Base-by-base conservation (phyloP, 2,113 vertebrate species). In the Neomonachus schauinslandi region DNA sequence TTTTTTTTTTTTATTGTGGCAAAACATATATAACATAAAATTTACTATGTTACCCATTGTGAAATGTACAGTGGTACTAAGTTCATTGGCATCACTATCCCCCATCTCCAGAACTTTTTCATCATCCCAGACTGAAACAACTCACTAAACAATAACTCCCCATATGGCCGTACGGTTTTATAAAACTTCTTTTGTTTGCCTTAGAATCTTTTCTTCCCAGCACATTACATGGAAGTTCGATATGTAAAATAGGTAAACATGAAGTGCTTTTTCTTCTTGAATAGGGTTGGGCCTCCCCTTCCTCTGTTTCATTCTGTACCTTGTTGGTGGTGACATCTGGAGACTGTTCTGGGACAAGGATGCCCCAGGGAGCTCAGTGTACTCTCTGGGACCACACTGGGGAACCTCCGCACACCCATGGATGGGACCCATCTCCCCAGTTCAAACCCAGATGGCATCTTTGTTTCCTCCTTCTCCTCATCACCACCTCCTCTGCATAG, bases 191-290 rank as follows among this genome's bases (percentile, higher is more conserved):
- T 33, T 71, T 55, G 31, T 63, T 95, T 81, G n/a, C 22, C 11
- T 82, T 83, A 77, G n/a, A 86, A 42, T 87, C n/a, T 91, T 92
- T 92, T 87, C 16, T 83, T 94, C 3, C 13, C 24, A 65, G 24
- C 11, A 61, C 26, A 82, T 91, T 72, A 39, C 11, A 39, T 49
- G 13, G 19, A 91, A 83, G 12, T 90, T 55, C 3, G 2, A 67
- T 79, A 53, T 42, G 26, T 91, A 61, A 95, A 76, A 49, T 84
- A 65, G 9, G 26, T 71, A 59, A 91, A 72, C 7, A 4, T 59
- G 74, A 93, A 72, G 26, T 82, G 15, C 51, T 87, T 97, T 96
- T 91, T 67, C 46, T 93, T 65, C 74, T 49, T 53, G 21, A 89
- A 42, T 87, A 94, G 33, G 2, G 7, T 79, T 95, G 61, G 28